These are phyloP conservation scores for Pachyseris speciosa DNA, from an alignment of 64 coral and sea anemone genomes.

Conservation along the genomic window DNA sequence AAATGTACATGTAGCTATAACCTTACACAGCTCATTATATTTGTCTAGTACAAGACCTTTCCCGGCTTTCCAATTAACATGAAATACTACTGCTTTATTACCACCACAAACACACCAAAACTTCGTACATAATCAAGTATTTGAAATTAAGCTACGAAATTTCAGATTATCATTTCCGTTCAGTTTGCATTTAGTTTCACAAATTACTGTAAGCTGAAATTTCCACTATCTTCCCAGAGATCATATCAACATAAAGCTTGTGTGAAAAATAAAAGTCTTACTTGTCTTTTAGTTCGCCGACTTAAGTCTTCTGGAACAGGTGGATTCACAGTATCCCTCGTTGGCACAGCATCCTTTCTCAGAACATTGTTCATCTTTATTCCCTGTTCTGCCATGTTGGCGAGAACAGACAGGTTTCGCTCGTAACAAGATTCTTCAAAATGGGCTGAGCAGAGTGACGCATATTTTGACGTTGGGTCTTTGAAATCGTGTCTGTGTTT, in stretches of 20 bases:
- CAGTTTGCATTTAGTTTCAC: too few species aligned
- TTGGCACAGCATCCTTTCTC: conserved; percentile 11
- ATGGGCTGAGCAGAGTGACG: conserved; percentile 31
- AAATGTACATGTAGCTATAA: neutral
- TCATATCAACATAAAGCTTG: neutral
- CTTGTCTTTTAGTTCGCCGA: conserved; percentile 30
- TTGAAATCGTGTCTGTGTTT: conserved; percentile 44
- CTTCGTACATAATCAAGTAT: too few species aligned
- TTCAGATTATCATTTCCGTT: too few species aligned
- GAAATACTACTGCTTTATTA: too few species aligned
- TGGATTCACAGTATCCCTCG: neutral
- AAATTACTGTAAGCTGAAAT: too few species aligned
- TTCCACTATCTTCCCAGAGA: too few species aligned
- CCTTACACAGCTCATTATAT: neutral
- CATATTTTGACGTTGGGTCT: conserved; percentile 10
- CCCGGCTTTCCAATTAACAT: neutral
- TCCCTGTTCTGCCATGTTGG: neutral
- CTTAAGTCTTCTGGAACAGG: neutral
- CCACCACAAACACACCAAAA: too few species aligned
- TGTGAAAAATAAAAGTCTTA: neutral
- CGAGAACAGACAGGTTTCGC: neutral
- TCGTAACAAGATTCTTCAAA: conserved; percentile 63
- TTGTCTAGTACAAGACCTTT: neutral
- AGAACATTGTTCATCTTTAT: conserved; percentile 12
- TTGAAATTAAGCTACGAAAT: too few species aligned